Evolutionary conservation across 2,113 vertebrate genomes (phyloP), one percentile per base, ranked within the genome.

Genomic region (Craseonycteris thonglongyai): DNA sequence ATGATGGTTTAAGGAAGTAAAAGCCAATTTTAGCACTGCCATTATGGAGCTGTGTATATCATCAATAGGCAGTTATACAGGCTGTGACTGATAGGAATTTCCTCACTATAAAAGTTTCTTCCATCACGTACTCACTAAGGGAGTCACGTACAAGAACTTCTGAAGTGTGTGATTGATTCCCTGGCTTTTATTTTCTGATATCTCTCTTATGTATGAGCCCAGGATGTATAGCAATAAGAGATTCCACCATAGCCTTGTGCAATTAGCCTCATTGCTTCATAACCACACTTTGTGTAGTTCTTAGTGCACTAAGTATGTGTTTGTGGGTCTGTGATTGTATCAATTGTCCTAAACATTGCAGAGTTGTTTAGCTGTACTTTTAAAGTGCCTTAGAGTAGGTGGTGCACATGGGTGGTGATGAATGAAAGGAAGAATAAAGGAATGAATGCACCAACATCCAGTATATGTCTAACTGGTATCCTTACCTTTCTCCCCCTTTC

Each of bases 1-100:
- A 98, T 96, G 95, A 98, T 95, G 93, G 96, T 97, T 98, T 97
- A 97, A 98, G 97, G 96, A 98, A 98, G 94, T 96, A 97, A 98
- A 98, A 98, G 97, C 92, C 97, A 98, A 97, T 98, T 98, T 97
- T 96, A 98, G 86, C 95, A 96, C 83, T 94, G 78, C 94, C 97
- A 97, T 98, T 98, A 97, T 47, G 95, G 94, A 95, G 88, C 69
- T 96, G 54, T 71, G 33, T 81, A 87, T 95, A 91, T 96, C 76
- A 81, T 97, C 96, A 97, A 97, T 93, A 98, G 90, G 83, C 95
- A 95, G 95, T 97, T 97, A 97, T 92, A 98, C 98, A 98, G 96
- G 89, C 94, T 96, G 69, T 91, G 93, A 97, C 76, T 90, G 97
- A 93, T 97, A 97, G 95, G 90, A 96, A 93, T 85, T 96, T 75